Base-by-base conservation (phyloP, 1,140 invertebrate species). In the Eueides isabella region DNA sequence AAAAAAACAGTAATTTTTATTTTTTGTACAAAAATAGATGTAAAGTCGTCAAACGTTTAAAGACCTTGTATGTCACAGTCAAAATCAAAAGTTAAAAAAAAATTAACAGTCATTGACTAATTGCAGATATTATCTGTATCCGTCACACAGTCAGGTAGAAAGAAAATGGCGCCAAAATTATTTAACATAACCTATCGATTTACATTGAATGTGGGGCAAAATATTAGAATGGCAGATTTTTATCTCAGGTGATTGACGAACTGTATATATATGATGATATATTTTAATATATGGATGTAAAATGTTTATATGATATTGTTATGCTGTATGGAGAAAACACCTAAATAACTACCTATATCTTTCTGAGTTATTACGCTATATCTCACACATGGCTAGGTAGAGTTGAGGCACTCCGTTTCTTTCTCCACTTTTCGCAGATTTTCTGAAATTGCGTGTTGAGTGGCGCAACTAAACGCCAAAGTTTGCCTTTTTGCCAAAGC, bases 141-240 rank as follows among this genome's bases (percentile, higher is more conserved):
- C 67, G 65, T 62, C 38, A 61, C 67, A 19, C n/a, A 5, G 35
- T 63, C 61, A 71, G 75, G 70, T 75, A 77, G 75, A 44, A 16
- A 72, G 73, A 72, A 77, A 71, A 74, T 74, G 69, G 68, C 72
- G 63, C 61, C 61, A 69, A 72, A 76, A 69, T 71, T 35, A 63
- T 68, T 75, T 75, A 72, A 28, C 72, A 72, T 72, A 72, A 72
- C 28, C 33, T 31, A 35, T 67, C 66, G 71, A 77, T 79, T 77
- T 74, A 68, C 78, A 77, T 79, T 65, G 44, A 63, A 80, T 80
- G 28, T 72, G 65, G 62, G 66, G 29, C 72, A 55, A 61, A 30
- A 41, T 30, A 77, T 80, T 74, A 38, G 65, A 80, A 74, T 77
- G 44, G 71, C 69, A 77, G 78, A 79, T 77, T 74, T 68, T 71